These are phyloP conservation scores for Drosophila algonquin DNA, from an alignment of 2,888 invertebrate species.

Conservation along the genomic window DNA sequence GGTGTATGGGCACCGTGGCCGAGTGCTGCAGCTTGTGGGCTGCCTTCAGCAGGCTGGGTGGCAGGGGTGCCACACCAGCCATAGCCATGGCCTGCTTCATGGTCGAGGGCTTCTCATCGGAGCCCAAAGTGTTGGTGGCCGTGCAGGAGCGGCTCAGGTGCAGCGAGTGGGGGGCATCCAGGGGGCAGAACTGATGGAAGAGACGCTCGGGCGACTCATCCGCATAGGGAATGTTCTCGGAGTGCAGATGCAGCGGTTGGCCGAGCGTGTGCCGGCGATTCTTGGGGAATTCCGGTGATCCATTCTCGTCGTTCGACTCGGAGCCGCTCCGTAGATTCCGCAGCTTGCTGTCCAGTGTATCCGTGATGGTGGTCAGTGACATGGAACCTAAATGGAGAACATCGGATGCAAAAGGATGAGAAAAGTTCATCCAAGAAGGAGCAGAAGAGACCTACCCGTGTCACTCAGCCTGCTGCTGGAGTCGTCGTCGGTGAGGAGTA, in stretches of 20 bases:
- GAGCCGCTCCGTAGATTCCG: slow-evolving; percentile 89
- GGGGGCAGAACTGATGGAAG: slow-evolving; percentile 77
- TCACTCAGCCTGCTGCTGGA: slow-evolving; percentile 83
- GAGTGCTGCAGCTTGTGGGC: slow-evolving; percentile 80
- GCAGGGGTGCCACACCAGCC: slow-evolving; percentile 51
- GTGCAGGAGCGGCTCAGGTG: slow-evolving; percentile 79
- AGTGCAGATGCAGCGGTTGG: slow-evolving; percentile 83
- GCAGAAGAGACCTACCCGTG: slow-evolving; percentile 73
- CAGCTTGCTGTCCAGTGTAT: slow-evolving; percentile 93
- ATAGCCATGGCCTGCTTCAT: slow-evolving; percentile 42
- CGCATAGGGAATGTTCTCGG: slow-evolving; percentile 89
- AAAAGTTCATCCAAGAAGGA: neutral
- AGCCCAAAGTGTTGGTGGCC: slow-evolving; percentile 63
- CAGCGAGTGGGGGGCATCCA: slow-evolving; percentile 73
- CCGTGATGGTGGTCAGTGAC: slow-evolving; percentile 92
- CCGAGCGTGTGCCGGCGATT: slow-evolving; percentile 80
- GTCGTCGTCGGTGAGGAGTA: slow-evolving; percentile 82
- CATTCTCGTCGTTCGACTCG: slow-evolving; percentile 86
- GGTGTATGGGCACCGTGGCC: slow-evolving; percentile 79
- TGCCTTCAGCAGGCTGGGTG: slow-evolving; percentile 60
- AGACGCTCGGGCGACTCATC: slow-evolving; percentile 87
- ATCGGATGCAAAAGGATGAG: neutral
- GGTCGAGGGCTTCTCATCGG: slow-evolving; percentile 28
- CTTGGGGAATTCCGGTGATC: slow-evolving; percentile 83
- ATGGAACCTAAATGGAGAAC: slow-evolving; percentile 88